Base-by-base conservation (phyloP, 2,888 invertebrate genomes). In the Nasonovia ribisnigri region DNA sequence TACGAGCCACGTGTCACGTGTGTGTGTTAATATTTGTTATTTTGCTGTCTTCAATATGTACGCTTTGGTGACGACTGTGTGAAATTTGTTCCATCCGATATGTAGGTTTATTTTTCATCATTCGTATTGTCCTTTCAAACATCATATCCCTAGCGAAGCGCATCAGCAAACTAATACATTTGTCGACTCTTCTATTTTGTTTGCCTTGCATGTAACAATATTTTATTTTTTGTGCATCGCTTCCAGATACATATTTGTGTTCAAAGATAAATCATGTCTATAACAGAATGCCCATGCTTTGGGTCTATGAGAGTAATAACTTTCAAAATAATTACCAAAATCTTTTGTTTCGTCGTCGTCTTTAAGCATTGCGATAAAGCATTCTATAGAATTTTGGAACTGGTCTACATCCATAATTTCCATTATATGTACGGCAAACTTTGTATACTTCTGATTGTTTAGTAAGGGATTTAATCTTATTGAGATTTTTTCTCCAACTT, bases 251-350 rank as follows among this genome's bases (percentile, higher is more conserved):
- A n/a, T n/a, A n/a, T 91, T 91, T 67, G 77, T 77, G n/a, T 91
- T 91, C 26, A 91, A 84, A 3, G 48, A 77, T 51, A 91, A 20
- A 77, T 91, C 48, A 57, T 42, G 84, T 84, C 86, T 51, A 42
- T 91, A 84, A 48, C 51, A 84, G n/a, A 91, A 91, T 54, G 91
- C 91, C 91, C 91, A 91, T 43, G 54, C 20, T 54, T 88, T 88
- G 26, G 88, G 54, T 88, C 57, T 36, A 6, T 57, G 57, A 57
- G 57, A 88, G 29, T 88, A 88, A 88, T 88, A 57, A 57, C 42
- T 88, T 57, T 88, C 26, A 57, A 88, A 88, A 42, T 88, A 88
- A 88, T 42, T 42, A 1, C 88, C 57, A 57, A 88, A 88, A 5
- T 88, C 54, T 88, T 57, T 54, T 42, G 88, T 88, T 54, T 88